A percentile compares a stretch with the other conserved stretches of the same genome.
phyloP scores from a whole-genome alignment of 2,113 vertebrate species.

The Merops nubicus region DNA sequence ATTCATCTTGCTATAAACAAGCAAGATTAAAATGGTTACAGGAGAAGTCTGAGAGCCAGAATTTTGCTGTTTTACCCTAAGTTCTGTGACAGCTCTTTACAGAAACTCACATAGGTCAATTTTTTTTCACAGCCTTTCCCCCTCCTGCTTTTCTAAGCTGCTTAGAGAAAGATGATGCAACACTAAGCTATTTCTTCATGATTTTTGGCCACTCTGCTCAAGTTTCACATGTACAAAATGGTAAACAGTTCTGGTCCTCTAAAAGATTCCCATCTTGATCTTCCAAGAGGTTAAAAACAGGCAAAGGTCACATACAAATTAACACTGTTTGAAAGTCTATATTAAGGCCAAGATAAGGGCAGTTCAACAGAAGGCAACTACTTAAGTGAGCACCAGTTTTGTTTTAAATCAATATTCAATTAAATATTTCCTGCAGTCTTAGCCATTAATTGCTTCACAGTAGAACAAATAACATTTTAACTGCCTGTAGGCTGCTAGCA shows the following conservation, averaged over 20 bases:
- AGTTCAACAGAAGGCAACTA: slow-evolving; percentile 38
- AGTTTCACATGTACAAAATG: neutral
- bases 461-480: slow-evolving; percentile 58
- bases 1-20: neutral
- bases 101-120: neutral
- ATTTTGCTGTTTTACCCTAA: neutral
- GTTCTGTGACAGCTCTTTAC: neutral
- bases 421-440: slow-evolving; percentile 69
- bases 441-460: slow-evolving; percentile 59
- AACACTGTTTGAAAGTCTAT: neutral
- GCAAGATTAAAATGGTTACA: neutral
- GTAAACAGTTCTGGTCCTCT: neutral
- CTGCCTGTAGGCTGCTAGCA: slow-evolving; percentile 24
- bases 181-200: neutral
- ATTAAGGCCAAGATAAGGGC: neutral
- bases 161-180: neutral
- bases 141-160: neutral
- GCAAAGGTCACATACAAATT: neutral
- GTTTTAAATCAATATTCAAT: slow-evolving; percentile 73
- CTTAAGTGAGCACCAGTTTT: slow-evolving; percentile 39
- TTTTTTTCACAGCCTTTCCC: no score
- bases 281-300: neutral
- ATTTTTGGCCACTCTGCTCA: neutral
- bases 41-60: neutral
- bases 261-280: neutral